Evolutionary conservation across 2,113 vertebrate species (phyloP).

Genomic region (Pungitius pungitius): DNA sequence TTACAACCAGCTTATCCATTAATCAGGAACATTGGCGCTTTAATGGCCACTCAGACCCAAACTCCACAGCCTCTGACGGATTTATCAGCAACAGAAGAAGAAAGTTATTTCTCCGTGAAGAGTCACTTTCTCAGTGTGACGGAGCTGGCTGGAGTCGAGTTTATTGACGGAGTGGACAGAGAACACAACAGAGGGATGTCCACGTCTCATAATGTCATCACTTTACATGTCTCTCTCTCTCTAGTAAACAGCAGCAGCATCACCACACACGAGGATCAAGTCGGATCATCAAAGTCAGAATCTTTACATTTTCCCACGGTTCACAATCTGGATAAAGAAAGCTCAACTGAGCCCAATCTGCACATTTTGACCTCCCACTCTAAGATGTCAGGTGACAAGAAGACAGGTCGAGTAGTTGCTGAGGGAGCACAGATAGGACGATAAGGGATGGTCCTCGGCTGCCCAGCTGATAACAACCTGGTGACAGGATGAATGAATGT

Average conservation of each 20-base stretch:
- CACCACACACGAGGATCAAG: constrained; percentile 7
- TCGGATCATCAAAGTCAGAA: constrained; percentile 51
- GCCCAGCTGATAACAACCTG: constrained; percentile 18
- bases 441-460: constrained; percentile 9
- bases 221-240: constrained; percentile 45
- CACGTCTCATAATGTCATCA: constrained; percentile 63
- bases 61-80: constrained; percentile 34
- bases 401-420: constrained; percentile 8
- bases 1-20: constrained; percentile 49
- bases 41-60: constrained; percentile 21
- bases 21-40: constrained; percentile 49
- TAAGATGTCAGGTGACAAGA: constrained; percentile 2
- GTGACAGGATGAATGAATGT: too few species aligned
- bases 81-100: constrained; percentile 53
- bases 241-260: constrained; percentile 16
- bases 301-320: constrained; percentile 43
- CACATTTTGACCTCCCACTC: constrained; percentile 31
- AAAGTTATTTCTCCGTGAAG: constrained; percentile 53
- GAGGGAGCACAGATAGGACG: constrained; percentile 20
- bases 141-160: constrained; percentile 29
- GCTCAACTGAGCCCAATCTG: constrained; percentile 39
- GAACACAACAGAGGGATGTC: constrained; percentile 41
- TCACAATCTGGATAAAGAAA: constrained; percentile 32
- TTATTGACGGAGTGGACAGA: constrained; percentile 20
- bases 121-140: constrained; percentile 40